Conservation (phyloP, 2,888 invertebrate genomes). For the Corbicula japonica region DNA sequence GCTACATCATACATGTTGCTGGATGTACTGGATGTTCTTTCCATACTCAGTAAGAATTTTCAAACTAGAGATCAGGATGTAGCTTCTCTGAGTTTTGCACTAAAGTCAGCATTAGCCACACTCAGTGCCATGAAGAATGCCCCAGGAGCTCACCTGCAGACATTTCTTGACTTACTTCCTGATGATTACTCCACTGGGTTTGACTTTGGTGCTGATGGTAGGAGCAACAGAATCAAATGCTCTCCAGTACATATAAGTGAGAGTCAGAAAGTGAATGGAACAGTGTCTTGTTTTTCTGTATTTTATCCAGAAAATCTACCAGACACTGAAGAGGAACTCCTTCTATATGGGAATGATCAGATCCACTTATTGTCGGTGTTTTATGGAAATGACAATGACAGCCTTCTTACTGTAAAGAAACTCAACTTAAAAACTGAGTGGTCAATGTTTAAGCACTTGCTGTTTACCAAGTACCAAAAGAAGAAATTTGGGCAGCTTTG, state of each 20-base stretch:
- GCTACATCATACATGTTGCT: slow-evolving; percentile 13
- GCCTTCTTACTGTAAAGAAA: slow-evolving; percentile 16
- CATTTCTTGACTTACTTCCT: background rate
- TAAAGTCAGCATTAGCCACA: slow-evolving; percentile 14
- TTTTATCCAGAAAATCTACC: slow-evolving; percentile 9
- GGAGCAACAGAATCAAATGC: background rate
- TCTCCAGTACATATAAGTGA: background rate
- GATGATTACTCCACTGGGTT: background rate
- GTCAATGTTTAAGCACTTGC: slow-evolving; percentile 6
- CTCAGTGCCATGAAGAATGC: slow-evolving; percentile 18
- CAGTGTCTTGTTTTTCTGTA: background rate
- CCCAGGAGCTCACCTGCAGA: slow-evolving; percentile 17
- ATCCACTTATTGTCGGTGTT: background rate
- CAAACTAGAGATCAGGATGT: slow-evolving; percentile 21
- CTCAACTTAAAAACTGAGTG: background rate
- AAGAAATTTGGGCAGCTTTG: slow-evolving; percentile 4
- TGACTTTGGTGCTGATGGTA: background rate
- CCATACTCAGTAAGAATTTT: slow-evolving; percentile 9
- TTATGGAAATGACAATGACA: background rate
- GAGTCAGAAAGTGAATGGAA: background rate
- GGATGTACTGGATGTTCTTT: slow-evolving; percentile 18
- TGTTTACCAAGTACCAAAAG: background rate
- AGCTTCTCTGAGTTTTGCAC: background rate
- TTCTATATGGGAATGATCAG: background rate
- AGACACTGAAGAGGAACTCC: background rate